Evolutionary conservation across 2,113 vertebrate genomes (phyloP), one percentile per base, ranked within the genome.

Genomic region (Psettodes erumei): DNA sequence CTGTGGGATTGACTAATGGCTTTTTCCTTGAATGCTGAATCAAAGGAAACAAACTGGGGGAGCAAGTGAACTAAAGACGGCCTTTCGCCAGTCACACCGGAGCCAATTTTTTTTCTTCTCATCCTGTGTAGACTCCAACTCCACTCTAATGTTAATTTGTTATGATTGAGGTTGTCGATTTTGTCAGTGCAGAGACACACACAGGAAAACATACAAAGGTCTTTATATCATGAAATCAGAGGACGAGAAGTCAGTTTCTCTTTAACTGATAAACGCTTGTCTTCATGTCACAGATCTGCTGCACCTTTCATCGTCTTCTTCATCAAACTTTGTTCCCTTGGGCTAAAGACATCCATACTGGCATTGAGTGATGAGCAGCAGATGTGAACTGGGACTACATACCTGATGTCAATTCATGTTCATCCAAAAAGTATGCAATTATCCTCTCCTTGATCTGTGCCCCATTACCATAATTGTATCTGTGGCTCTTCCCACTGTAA

Each of bases 21-120:
- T 79, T 80, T 89, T 91, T 86, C 87, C 83, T 85, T 82, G 59
- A 86, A 84, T 77, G 83, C 74, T 71, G 77, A 90, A 92, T 90
- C 71, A 90, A 91, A 87, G 75, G 78, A 89, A 86, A 83, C 79
- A 85, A 81, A 85, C 80, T 78, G 30, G 28, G 75, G 75, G 47
- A n/a, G 42, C 59, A 25, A 70, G 15, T 38, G 50, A 66, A 79
- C 61, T 21, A 33, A 6, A 69, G 63, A 27, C 71, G 72, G 71
- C 55, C 8, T 10, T 23, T 9, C 33, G 67, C 76, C 72, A 73
- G 53, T 1, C 11, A 55, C 53, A 10, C 12, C 0, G 0, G 12
- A 45, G 74, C 42, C 72, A 60, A 10, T 45, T 38, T 64, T 19
- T 35, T 23, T 58, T 18, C 13, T n/a, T 38, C n/a, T 55, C 42